Evolutionary conservation across 2,113 vertebrate genomes (phyloP).

Genomic region (Formicarius rufipectus): DNA sequence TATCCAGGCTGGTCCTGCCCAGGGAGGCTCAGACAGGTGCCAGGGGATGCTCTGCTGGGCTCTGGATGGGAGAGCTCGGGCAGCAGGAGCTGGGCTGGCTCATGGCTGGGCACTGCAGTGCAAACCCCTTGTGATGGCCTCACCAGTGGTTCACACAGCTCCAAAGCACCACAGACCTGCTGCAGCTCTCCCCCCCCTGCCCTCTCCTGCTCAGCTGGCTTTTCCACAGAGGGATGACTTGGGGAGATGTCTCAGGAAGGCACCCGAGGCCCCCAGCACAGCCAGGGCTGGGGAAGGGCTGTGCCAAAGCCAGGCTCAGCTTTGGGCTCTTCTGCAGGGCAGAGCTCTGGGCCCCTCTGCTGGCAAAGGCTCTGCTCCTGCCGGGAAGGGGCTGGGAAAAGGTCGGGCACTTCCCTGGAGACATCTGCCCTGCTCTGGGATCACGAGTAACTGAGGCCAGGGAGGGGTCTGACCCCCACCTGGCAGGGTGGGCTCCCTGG

Average conservation of each 20-base stretch:
- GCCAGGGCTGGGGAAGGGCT: neutral
- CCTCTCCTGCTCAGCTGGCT: neutral
- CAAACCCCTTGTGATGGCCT: neutral
- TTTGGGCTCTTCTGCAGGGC: accelerated
- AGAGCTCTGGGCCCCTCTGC: no score
- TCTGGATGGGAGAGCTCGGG: neutral
- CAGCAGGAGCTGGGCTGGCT: neutral
- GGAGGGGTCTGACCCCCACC: no score
- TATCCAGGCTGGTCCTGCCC: neutral
- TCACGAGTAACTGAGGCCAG: neutral
- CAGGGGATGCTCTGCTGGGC: neutral
- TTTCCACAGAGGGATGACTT: neutral
- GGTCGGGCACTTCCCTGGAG: neutral
- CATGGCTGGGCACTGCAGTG: neutral
- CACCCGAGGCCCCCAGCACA: neutral
- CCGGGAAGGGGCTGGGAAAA: neutral
- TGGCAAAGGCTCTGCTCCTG: neutral
- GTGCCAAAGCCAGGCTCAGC: neutral
- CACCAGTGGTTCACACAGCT: conserved; percentile 2
- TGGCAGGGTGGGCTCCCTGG: accelerated
- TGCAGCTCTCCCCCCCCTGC: neutral
- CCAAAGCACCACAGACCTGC: neutral
- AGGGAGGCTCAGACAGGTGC: neutral
- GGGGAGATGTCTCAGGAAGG: neutral
- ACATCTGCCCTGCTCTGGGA: neutral